Conservation (phyloP, 2,888 invertebrate species). For the Oegoconia quadripuncta region DNA sequence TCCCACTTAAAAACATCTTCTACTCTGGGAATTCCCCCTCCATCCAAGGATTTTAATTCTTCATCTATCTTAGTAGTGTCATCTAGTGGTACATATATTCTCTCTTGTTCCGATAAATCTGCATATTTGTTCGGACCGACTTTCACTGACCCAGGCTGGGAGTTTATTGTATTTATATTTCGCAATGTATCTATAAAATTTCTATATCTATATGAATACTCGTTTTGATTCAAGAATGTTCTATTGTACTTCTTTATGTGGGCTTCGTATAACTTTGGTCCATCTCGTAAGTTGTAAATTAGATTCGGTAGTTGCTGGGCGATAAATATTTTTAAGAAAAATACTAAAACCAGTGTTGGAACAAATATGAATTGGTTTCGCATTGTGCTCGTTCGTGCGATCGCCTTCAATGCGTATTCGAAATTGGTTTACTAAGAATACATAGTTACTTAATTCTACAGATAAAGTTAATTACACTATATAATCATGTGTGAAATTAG, state of each 20-base stretch:
- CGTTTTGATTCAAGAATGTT: constrained; percentile 30
- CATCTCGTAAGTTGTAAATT: constrained; percentile 24
- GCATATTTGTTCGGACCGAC: constrained; percentile 44
- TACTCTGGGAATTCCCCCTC: not conserved
- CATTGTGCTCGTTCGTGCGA: not conserved
- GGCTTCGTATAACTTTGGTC: constrained; percentile 19
- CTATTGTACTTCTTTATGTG: constrained; percentile 31
- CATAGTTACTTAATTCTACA: too few relatives aligned
- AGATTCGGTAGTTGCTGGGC: not conserved
- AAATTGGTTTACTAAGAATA: too few relatives aligned
- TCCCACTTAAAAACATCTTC: not conserved
- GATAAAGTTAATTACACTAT: too few relatives aligned
- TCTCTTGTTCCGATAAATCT: constrained; percentile 35
- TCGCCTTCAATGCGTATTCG: not conserved
- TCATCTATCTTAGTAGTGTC: not conserved
- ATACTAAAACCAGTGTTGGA: not conserved
- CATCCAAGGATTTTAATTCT: not conserved
- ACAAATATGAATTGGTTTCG: not conserved
- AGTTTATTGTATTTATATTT: constrained; percentile 44
- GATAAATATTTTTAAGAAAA: not conserved
- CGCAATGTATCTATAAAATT: constrained; percentile 45
- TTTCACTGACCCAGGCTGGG: constrained; percentile 26
- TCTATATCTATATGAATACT: constrained; percentile 38
- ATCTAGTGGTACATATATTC: not conserved
- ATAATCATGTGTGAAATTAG: too few relatives aligned